Conservation (phyloP, 2,797 vertebrate genomes). For the Odontamblyopus rebecca region DNA sequence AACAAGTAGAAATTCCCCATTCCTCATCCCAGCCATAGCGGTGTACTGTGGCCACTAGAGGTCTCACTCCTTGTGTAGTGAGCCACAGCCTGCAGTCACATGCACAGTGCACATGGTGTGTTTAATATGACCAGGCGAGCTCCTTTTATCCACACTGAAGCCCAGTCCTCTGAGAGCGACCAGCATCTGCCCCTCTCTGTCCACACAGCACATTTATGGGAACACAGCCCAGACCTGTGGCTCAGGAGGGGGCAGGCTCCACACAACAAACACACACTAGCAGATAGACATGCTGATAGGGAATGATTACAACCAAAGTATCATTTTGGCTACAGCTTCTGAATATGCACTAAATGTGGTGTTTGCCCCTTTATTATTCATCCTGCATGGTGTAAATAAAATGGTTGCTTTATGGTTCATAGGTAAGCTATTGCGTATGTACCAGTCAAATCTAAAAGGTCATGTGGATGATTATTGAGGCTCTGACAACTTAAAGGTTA, state of each 20-base stretch:
- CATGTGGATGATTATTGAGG: background rate
- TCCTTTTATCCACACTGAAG: slow-evolving; percentile 66
- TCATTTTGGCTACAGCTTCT: background rate
- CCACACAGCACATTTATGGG: slow-evolving; percentile 67
- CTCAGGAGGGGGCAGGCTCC: slow-evolving; percentile 35
- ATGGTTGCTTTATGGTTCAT: background rate
- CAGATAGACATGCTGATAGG: slow-evolving; percentile 9
- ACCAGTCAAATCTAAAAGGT: background rate
- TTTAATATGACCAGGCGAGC: slow-evolving; percentile 78
- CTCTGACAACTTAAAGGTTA: background rate
- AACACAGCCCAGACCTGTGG: slow-evolving; percentile 63
- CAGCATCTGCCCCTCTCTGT: slow-evolving; percentile 74
- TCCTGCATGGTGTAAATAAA: background rate
- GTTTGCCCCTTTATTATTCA: background rate
- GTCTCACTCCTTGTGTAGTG: slow-evolving; percentile 54
- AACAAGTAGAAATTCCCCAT: background rate
- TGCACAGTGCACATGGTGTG: slow-evolving; percentile 77
- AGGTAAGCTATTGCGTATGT: slow-evolving; percentile 33
- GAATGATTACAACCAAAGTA: slow-evolving; percentile 34
- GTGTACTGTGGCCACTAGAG: slow-evolving; percentile 55
- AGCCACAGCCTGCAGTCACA: slow-evolving; percentile 52
- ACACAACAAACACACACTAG: slow-evolving; percentile 25
- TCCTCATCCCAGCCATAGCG: background rate
- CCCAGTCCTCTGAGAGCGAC: slow-evolving; percentile 71
- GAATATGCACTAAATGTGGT: background rate